Evolutionary conservation across 2,113 vertebrate species (phyloP), one percentile per base, ranked within the genome.

Genomic region (Ceyx melanurus): DNA sequence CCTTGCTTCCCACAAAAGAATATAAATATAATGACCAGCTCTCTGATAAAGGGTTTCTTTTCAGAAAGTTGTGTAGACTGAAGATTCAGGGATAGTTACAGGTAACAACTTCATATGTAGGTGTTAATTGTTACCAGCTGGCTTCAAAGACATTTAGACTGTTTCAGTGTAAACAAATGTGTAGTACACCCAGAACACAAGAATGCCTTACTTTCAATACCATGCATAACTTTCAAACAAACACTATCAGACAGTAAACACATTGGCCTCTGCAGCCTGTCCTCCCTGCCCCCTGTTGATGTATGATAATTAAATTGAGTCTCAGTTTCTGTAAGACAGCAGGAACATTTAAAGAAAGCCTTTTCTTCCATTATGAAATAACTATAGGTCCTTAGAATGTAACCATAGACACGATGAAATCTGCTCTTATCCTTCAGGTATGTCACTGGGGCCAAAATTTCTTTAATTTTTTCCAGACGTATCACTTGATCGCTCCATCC

Each of bases 71-170:
- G 25, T 74, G 46, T 46, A 64, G 60, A 33, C 13, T 71, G 35
- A 80, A 86, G 66, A 45, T 46, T 22, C 26, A 64, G 72, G 67
- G 80, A 48, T 25, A 80, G 68, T 77, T 83, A 54, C 53, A 74
- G 40, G 92, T 80, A 90, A 88, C 90, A 42, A 83, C 81, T 64
- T 54, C 25, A 70, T 91, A 74, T 67, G 88, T 88, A 92, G 92
- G 94, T 94, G 94, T 95, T 93, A 95, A 91, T 95, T 88, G 92
- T 86, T 92, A 90, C 80, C 73, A 89, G 80, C 79, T 80, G 88
- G 80, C 94, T 96, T 95, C 96, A 96, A 95, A 96, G 90, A 26
- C 76, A 88, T 76, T 66, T 82, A 71, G 72, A 40, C 53, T 71
- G 80, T 86, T 93, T 93, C 85, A 56, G 43, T 9, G 4, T 91